phyloP scores from a whole-genome alignment of 2,888 invertebrate species.

The Synergus umbraculus region DNA sequence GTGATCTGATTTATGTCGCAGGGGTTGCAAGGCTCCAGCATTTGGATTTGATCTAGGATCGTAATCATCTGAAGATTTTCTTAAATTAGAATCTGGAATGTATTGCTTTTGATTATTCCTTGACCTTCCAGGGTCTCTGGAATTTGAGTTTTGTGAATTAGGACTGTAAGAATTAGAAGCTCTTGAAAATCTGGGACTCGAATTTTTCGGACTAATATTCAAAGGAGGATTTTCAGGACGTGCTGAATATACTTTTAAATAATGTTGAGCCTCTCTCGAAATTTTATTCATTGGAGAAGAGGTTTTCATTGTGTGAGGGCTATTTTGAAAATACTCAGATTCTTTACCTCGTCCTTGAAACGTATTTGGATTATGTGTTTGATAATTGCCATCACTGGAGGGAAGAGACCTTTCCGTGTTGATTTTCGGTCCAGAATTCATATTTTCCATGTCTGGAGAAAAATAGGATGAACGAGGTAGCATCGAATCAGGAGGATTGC shows the following conservation, averaged over 20 bases:
- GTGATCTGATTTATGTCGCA: conserved; percentile 50
- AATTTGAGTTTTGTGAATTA: conserved; percentile 3
- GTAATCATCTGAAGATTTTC: conserved; percentile 27
- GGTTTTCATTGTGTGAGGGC: not conserved
- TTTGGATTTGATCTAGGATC: conserved; percentile 34
- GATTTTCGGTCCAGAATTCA: not conserved
- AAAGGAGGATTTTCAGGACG: conserved; percentile 6
- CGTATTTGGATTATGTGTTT: conserved; percentile 3
- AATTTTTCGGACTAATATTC: not conserved
- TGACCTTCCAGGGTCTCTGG: not conserved
- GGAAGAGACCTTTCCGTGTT: not conserved
- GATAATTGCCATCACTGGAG: not conserved
- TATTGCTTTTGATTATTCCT: not conserved
- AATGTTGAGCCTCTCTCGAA: conserved; percentile 11
- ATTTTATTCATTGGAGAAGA: conserved; percentile 1
- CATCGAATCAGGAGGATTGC: not conserved
- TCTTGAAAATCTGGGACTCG: not conserved
- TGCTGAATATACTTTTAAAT: not conserved
- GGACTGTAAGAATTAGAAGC: not conserved
- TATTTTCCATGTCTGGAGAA: not conserved
- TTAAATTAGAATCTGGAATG: not conserved
- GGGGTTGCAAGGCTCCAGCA: conserved; percentile 49
- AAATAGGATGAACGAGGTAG: not conserved
- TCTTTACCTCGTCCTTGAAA: conserved; percentile 11
- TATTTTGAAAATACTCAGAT: not conserved